Conservation (phyloP, 2,888 invertebrate species). For the Synanthedon myopaeformis region DNA sequence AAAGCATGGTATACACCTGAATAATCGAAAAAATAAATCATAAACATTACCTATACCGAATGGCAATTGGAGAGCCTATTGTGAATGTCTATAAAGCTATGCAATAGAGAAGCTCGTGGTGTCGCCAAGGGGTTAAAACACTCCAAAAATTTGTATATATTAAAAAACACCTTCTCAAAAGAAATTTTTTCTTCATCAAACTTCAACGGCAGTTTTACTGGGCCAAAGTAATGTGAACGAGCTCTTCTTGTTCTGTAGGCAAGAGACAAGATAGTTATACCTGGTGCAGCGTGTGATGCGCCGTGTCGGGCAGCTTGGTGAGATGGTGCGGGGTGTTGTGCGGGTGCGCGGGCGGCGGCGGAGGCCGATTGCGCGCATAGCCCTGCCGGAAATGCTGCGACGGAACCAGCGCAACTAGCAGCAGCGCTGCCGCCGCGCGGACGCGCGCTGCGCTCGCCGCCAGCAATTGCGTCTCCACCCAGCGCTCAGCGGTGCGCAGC, state of each 20-base stretch:
- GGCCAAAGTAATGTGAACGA: too few relatives aligned
- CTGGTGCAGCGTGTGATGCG: slow-evolving; percentile 69
- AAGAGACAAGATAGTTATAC: slow-evolving; percentile 12
- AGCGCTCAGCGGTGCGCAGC: slow-evolving; percentile 89
- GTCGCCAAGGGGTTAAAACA: too few relatives aligned
- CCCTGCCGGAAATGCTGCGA: slow-evolving; percentile 91
- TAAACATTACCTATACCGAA: background rate
- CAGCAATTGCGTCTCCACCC: slow-evolving; percentile 91
- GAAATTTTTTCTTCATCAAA: too few relatives aligned
- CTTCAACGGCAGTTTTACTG: too few relatives aligned
- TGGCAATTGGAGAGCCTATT: too few relatives aligned
- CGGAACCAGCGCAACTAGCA: slow-evolving; percentile 91
- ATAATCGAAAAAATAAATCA: background rate
- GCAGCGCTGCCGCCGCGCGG: slow-evolving; percentile 85
- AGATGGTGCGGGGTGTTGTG: slow-evolving; percentile 45
- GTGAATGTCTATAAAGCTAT: too few relatives aligned
- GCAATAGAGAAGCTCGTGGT: too few relatives aligned
- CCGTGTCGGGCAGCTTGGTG: slow-evolving; percentile 54
- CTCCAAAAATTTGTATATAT: too few relatives aligned
- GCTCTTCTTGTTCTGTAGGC: too few relatives aligned
- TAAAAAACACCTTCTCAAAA: too few relatives aligned
- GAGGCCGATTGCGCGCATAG: slow-evolving; percentile 75
- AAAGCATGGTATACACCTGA: slow-evolving; percentile 78
- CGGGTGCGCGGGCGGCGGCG: slow-evolving; percentile 53
- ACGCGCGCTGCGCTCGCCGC: slow-evolving; percentile 89